Conservation (phyloP, 2,888 invertebrate genomes). For the Drosophila eohydei region DNA sequence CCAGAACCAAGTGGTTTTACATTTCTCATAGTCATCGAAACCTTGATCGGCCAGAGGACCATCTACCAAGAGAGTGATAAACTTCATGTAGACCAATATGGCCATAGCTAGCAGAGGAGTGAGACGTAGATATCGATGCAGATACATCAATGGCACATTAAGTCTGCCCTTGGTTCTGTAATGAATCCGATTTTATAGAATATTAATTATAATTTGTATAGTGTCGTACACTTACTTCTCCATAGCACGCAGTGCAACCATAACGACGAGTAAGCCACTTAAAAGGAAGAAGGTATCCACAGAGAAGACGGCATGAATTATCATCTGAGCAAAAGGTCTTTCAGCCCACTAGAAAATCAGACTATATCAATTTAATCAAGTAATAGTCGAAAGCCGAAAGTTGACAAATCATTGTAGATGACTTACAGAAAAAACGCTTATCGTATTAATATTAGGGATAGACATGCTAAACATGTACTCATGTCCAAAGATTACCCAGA, state of each 20-base stretch:
- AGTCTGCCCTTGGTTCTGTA: conserved; percentile 60
- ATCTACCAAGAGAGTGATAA: conserved; percentile 84
- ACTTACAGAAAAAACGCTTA: background rate
- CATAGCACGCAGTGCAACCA: conserved; percentile 62
- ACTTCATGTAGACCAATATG: conserved; percentile 84
- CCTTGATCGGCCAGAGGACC: conserved; percentile 83
- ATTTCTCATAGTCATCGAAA: conserved; percentile 31
- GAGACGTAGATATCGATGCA: conserved; percentile 83
- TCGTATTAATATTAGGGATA: conserved; percentile 43
- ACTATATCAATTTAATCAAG: background rate
- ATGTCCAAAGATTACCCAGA: conserved; percentile 84
- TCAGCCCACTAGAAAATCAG: conserved; percentile 44
- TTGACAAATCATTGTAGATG: background rate
- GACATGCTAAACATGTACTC: conserved; percentile 41
- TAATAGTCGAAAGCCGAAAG: background rate
- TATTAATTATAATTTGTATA: too few relatives aligned
- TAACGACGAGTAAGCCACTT: conserved; percentile 86
- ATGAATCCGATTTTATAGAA: background rate
- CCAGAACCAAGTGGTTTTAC: conserved; percentile 84
- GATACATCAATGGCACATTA: conserved; percentile 73
- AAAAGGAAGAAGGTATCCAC: conserved; percentile 88
- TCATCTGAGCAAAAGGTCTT: conserved; percentile 43
- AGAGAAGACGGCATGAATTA: conserved; percentile 84
- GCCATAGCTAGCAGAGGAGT: conserved; percentile 86
- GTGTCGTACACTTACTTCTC: conserved; percentile 37